phyloP scores from a whole-genome alignment of 2,888 invertebrate species.

The Amphimallon solstitiale region DNA sequence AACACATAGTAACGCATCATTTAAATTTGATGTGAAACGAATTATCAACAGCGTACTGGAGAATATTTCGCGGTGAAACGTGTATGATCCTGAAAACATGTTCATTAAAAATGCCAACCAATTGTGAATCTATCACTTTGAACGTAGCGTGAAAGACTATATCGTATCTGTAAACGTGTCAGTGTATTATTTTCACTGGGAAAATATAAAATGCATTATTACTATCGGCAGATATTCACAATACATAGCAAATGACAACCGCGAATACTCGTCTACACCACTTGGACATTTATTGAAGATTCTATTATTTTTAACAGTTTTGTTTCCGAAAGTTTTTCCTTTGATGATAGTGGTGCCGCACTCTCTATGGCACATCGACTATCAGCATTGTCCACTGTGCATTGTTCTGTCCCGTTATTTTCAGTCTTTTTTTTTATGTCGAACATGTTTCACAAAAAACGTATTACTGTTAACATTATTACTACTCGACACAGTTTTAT shows the following conservation, averaged over 20 bases:
- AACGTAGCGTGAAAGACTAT: conserved; percentile 16
- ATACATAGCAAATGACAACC: conserved; percentile 36
- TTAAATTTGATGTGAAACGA: too few relatives aligned
- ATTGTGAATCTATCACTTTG: conserved; percentile 28
- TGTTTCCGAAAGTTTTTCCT: conserved; percentile 30
- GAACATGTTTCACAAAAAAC: conserved; percentile 6
- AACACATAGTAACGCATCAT: too few relatives aligned
- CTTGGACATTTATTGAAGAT: conserved; percentile 37
- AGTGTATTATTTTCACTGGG: conserved; percentile 38
- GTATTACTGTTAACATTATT: conserved; percentile 23
- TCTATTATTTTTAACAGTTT: conserved; percentile 38
- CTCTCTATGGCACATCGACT: conserved; percentile 14
- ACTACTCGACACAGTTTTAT: conserved; percentile 21
- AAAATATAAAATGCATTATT: conserved; percentile 42
- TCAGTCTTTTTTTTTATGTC: conserved; percentile 22
- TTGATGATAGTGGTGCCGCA: background rate
- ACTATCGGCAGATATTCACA: conserved; percentile 37
- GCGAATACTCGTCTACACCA: conserved; percentile 25
- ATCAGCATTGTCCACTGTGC: conserved; percentile 8
- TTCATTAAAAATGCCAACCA: conserved; percentile 12
- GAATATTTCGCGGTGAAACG: too few relatives aligned
- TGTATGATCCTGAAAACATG: background rate
- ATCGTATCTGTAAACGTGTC: conserved; percentile 35
- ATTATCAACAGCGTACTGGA: too few relatives aligned
- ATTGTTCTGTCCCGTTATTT: conserved; percentile 11